These are phyloP conservation scores for Scrobipalpa costella DNA, from an alignment of 2,888 invertebrate genomes.

Conservation along the genomic window DNA sequence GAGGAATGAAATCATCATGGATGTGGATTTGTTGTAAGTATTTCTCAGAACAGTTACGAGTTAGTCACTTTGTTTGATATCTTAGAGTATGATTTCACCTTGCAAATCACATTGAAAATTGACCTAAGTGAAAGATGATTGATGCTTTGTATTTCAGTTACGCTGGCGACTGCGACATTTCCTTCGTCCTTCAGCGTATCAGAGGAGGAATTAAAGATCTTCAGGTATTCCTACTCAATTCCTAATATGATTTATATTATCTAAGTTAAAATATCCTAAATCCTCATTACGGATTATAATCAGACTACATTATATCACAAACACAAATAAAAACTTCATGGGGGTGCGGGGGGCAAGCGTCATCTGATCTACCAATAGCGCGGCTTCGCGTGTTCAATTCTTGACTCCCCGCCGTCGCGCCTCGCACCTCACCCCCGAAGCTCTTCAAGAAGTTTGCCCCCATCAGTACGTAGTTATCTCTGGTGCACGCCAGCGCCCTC, in stretches of 20 bases:
- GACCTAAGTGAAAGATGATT: neutral
- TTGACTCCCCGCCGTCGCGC: too few relatives aligned
- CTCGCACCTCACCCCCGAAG: too few relatives aligned
- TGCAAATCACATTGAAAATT: neutral
- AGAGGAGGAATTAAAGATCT: constrained; percentile 92
- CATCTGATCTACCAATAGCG: too few relatives aligned
- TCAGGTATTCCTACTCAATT: constrained; percentile 71
- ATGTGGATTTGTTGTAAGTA: constrained; percentile 96
- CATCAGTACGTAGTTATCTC: too few relatives aligned
- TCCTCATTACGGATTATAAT: too few relatives aligned
- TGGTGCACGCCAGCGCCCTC: too few relatives aligned
- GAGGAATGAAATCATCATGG: constrained; percentile 97
- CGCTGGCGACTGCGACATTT: constrained; percentile 98
- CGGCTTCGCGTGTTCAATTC: too few relatives aligned
- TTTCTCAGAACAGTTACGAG: constrained; percentile 16
- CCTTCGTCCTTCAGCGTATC: constrained; percentile 91
- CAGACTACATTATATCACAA: too few relatives aligned
- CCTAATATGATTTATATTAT: neutral
- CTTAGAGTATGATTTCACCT: neutral
- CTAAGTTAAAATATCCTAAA: too few relatives aligned
- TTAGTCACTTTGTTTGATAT: neutral
- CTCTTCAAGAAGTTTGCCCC: too few relatives aligned
- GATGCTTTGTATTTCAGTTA: constrained; percentile 83
- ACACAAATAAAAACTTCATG: too few relatives aligned
- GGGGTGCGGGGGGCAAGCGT: too few relatives aligned